These are phyloP conservation scores for Hyaena hyaena DNA, from an alignment of 2,113 vertebrate genomes.

Conservation along the genomic window DNA sequence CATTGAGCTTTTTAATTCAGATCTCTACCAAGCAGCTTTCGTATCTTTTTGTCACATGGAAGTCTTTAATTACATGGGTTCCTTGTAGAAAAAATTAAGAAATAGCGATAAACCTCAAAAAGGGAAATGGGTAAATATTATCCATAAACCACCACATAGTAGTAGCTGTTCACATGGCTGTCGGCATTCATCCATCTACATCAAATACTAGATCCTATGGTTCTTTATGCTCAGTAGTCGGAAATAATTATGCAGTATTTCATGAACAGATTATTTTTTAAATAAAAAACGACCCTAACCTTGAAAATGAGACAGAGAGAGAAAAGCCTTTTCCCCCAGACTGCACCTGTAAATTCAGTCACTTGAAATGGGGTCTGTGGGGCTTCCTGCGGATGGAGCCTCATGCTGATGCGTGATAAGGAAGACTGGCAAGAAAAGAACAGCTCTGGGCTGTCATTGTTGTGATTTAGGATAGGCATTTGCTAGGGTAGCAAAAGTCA, in stretches of 20 bases:
- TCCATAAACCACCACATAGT: background rate
- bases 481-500: background rate
- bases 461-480: conserved; percentile 12
- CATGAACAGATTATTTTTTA: background rate
- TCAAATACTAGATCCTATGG: background rate
- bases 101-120: background rate
- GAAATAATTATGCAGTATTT: background rate
- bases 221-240: background rate
- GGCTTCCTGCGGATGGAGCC: background rate
- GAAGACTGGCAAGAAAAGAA: background rate
- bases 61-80: background rate
- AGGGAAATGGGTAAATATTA: background rate
- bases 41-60: background rate
- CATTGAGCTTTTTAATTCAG: background rate
- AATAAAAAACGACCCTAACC: background rate
- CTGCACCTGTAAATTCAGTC: conserved; percentile 7
- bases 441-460: background rate
- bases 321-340: background rate
- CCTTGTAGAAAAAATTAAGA: conserved; percentile 21
- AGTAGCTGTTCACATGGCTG: background rate
- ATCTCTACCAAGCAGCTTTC: background rate
- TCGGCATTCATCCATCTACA: background rate
- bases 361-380: conserved; percentile 56
- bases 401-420: background rate
- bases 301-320: background rate